A percentile compares a stretch with the other conserved stretches of the same genome.
Conservation (phyloP, 2,888 invertebrate genomes). For the Ganaspis brasiliensis region DNA sequence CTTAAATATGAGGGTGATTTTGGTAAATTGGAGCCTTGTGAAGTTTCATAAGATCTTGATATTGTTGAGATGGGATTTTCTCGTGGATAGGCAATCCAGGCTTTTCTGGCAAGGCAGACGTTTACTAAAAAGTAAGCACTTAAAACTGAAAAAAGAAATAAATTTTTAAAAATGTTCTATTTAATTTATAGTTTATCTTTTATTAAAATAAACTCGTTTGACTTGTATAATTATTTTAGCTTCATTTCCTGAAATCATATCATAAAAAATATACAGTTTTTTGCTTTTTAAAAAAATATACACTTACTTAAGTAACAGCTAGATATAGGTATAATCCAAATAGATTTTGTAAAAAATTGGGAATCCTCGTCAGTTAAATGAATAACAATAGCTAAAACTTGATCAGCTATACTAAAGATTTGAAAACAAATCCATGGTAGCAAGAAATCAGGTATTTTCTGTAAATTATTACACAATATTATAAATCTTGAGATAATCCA, state of each 20-base stretch:
- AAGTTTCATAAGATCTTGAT: slow-evolving; percentile 39
- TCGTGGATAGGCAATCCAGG: slow-evolving; percentile 62
- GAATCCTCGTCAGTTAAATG: slow-evolving; percentile 66
- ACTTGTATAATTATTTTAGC: too few species aligned
- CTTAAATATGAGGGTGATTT: slow-evolving; percentile 75
- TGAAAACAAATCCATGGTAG: slow-evolving; percentile 78
- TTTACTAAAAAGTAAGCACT: slow-evolving; percentile 75
- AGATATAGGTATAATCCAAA: slow-evolving; percentile 73
- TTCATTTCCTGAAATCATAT: too few species aligned
- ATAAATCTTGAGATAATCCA: too few species aligned
- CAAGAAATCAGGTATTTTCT: slow-evolving; percentile 73
- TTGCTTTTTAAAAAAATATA: too few species aligned
- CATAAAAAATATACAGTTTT: too few species aligned
- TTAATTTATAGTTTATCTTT: too few species aligned
- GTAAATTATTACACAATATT: slow-evolving; percentile 55
- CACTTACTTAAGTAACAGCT: slow-evolving; percentile 74
- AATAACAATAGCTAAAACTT: slow-evolving; percentile 70
- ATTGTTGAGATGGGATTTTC: slow-evolving; percentile 44
- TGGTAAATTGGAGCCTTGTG: slow-evolving; percentile 63
- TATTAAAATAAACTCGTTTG: too few species aligned
- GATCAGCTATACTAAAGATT: slow-evolving; percentile 76
- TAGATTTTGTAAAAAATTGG: slow-evolving; percentile 65
- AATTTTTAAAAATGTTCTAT: too few species aligned
- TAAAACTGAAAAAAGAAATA: slow-evolving; percentile 67
- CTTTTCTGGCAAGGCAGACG: slow-evolving; percentile 72